phyloP scores from a whole-genome alignment of 2,888 invertebrate genomes.

The Acleris sparsana region DNA sequence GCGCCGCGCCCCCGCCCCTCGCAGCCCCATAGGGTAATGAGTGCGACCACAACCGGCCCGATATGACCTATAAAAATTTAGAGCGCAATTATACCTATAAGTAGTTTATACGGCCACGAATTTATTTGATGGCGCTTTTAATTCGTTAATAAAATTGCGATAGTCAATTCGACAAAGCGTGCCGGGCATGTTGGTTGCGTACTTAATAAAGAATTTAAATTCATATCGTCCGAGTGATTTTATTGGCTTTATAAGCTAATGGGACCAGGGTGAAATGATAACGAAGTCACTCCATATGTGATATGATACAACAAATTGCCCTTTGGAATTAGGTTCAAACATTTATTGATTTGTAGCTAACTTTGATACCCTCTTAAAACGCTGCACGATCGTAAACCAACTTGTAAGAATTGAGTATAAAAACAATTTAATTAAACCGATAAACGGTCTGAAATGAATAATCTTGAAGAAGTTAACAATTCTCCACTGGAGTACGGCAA shows the following conservation, averaged over 20 bases:
- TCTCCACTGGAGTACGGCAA: conserved; percentile 21
- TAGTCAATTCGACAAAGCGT: conserved; percentile 14
- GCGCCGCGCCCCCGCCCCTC: conserved; percentile 49
- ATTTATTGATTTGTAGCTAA: conserved; percentile 13
- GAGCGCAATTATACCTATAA: conserved; percentile 65
- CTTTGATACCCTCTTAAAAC: conserved; percentile 22
- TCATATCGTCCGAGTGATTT: conserved; percentile 6
- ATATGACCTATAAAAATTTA: conserved; percentile 77
- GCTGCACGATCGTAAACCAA: conserved; percentile 23
- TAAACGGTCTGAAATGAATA: conserved; percentile 28
- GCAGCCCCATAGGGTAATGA: conserved; percentile 74
- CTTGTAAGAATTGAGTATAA: conserved; percentile 30
- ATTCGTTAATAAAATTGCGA: conserved; percentile 24
- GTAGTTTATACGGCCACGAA: conserved; percentile 43
- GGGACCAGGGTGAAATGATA: too few species aligned
- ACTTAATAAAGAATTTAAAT: conserved; percentile 18
- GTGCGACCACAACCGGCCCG: conserved; percentile 70
- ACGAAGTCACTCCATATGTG: too few species aligned
- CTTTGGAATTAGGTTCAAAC: not conserved
- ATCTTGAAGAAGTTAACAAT: conserved; percentile 24
- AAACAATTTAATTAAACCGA: conserved; percentile 35
- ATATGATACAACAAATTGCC: too few species aligned
- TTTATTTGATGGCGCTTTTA: conserved; percentile 8
- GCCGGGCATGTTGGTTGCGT: conserved; percentile 11
- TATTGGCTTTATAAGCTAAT: conserved; percentile 2